Percentiles rank a stretch among this genome's conserved stretches.
phyloP scores from a whole-genome alignment of 2,797 vertebrate genomes.

The Acomys russatus region DNA sequence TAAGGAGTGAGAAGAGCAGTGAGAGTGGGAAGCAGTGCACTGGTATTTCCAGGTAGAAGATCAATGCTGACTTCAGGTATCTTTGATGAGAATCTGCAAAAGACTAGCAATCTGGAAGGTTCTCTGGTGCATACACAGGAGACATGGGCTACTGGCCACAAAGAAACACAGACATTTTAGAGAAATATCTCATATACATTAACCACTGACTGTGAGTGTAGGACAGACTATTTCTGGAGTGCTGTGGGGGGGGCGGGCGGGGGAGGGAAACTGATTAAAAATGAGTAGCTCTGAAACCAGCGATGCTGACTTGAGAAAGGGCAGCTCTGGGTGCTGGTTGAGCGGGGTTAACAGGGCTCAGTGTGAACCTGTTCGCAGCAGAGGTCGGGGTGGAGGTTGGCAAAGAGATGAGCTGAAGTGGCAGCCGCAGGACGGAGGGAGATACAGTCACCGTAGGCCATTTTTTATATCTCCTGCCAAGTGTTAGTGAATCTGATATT shows the following conservation, averaged over 20 bases:
- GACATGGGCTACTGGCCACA: background rate
- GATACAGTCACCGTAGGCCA: accelerated
- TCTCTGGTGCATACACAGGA: background rate
- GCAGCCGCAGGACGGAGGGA: accelerated
- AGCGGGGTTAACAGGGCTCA: background rate
- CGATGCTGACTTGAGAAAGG: background rate
- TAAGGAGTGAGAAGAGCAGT: background rate
- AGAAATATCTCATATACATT: background rate
- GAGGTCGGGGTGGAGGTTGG: background rate
- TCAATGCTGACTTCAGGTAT: background rate
- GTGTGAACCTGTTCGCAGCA: accelerated
- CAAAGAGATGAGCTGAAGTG: accelerated
- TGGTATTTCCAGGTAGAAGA: background rate
- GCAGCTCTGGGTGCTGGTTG: background rate
- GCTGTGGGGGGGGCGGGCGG: background rate
- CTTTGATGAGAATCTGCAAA: background rate
- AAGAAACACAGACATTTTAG: background rate
- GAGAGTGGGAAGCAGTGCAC: background rate
- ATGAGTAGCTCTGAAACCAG: background rate
- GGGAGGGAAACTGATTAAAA: background rate
- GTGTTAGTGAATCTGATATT: conserved; percentile 9
- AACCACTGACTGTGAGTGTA: background rate
- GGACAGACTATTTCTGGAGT: background rate
- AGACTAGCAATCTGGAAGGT: background rate
- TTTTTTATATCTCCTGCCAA: background rate